phyloP scores from a whole-genome alignment of 2,797 vertebrate genomes.

The Perodicticus potto region DNA sequence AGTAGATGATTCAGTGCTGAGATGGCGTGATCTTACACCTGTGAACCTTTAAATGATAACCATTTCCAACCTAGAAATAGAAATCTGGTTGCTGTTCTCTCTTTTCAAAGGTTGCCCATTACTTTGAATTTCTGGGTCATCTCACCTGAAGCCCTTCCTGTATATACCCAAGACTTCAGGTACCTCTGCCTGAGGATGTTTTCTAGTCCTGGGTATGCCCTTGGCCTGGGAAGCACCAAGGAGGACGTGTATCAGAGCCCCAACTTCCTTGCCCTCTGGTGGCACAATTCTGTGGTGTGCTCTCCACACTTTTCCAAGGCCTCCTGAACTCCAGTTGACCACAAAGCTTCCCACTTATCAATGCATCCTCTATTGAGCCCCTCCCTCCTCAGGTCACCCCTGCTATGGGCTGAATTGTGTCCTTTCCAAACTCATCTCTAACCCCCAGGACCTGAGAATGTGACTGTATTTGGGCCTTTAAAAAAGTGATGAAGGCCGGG shows the following conservation, averaged over 20 bases:
- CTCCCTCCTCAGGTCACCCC: neutral
- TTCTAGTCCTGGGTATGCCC: neutral
- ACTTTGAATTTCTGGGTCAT: neutral
- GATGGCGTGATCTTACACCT: neutral
- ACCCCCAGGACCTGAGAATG: neutral
- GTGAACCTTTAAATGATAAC: neutral
- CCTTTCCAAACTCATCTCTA: neutral
- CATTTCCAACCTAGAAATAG: conserved; percentile 17
- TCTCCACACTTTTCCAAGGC: neutral
- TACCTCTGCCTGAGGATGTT: neutral
- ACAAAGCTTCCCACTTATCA: neutral
- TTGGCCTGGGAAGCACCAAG: neutral
- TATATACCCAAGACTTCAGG: neutral
- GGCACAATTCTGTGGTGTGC: neutral
- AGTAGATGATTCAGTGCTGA: neutral
- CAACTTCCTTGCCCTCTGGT: neutral
- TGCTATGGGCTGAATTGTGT: neutral
- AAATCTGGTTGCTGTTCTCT: neutral
- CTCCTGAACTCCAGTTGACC: neutral
- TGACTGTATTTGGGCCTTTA: neutral
- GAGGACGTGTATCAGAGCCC: neutral
- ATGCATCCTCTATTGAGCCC: neutral
- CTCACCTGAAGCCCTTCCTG: neutral
- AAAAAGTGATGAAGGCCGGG: neutral
- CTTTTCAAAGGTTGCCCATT: neutral